phyloP scores from a whole-genome alignment of 1,140 invertebrate species.

The Ooceraea biroi region DNA sequence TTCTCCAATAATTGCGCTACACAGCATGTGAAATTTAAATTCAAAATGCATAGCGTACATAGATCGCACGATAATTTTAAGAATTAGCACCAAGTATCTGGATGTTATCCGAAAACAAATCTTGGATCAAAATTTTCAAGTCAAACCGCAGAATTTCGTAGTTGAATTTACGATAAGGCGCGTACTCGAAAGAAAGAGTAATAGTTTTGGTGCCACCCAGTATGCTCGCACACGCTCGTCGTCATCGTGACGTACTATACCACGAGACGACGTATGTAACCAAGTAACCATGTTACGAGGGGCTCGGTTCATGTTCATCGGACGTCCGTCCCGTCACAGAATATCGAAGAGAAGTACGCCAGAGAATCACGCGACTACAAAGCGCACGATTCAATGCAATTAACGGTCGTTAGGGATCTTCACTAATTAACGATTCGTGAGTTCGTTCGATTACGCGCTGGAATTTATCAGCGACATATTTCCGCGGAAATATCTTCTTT shows the following conservation, averaged over 20 bases:
- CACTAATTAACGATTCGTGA: conserved; percentile 62
- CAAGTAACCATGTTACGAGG: conserved; percentile 41
- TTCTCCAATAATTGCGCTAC: neutral
- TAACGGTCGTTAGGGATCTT: conserved; percentile 65
- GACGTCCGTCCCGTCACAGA: conserved; percentile 41
- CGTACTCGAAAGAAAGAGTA: neutral
- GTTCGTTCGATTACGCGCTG: conserved; percentile 18
- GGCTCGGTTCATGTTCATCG: conserved; percentile 45
- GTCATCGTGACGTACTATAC: conserved; percentile 21
- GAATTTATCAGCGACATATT: conserved; percentile 22
- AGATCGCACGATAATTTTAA: neutral
- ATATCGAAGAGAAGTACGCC: conserved; percentile 39
- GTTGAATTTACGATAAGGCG: neutral
- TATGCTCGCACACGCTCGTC: neutral
- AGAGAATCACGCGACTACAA: conserved; percentile 53
- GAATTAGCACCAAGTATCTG: neutral
- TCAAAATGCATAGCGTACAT: neutral
- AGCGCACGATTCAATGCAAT: conserved; percentile 68
- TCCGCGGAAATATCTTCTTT: conserved; percentile 48
- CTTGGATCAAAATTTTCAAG: neutral
- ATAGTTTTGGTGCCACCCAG: conserved; percentile 24
- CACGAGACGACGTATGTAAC: conserved; percentile 27
- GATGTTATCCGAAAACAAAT: neutral
- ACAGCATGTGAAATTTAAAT: neutral
- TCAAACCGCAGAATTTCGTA: neutral